A percentile compares a stretch with the other conserved stretches of the same genome.
Evolutionary conservation across 2,888 invertebrate species (phyloP).

Genomic region (Cephonodes hylas): DNA sequence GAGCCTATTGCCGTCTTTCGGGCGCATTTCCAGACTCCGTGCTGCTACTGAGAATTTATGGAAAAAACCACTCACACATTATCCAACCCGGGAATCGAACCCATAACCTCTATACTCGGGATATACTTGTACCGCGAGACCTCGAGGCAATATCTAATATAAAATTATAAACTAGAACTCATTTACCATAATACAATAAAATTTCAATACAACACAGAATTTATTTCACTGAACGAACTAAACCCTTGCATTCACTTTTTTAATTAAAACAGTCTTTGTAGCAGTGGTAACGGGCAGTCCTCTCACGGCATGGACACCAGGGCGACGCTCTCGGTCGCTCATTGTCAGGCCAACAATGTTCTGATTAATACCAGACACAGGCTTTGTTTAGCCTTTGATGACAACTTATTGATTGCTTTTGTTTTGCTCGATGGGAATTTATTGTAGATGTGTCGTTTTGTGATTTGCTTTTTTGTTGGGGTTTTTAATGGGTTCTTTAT

Average conservation of each 20-base stretch:
- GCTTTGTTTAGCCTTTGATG: constrained; percentile 32
- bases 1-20: too few species aligned
- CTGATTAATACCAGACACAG: constrained; percentile 38
- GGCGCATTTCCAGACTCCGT: too few species aligned
- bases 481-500: not conserved
- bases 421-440: constrained; percentile 8
- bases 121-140: too few species aligned
- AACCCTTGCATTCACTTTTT: not conserved
- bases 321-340: not conserved
- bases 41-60: too few species aligned
- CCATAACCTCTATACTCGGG: too few species aligned
- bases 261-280: not conserved
- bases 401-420: constrained; percentile 9
- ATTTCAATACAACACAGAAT: not conserved
- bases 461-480: not conserved
- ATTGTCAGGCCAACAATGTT: constrained; percentile 37
- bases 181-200: not conserved
- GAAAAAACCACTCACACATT: too few species aligned
- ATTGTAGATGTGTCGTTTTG: not conserved
- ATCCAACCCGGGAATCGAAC: too few species aligned
- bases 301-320: not conserved
- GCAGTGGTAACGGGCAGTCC: not conserved
- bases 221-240: not conserved
- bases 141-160: too few species aligned
- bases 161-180: too few species aligned